Conservation (phyloP, 2,797 vertebrate genomes). For the Parambassis ranga region DNA sequence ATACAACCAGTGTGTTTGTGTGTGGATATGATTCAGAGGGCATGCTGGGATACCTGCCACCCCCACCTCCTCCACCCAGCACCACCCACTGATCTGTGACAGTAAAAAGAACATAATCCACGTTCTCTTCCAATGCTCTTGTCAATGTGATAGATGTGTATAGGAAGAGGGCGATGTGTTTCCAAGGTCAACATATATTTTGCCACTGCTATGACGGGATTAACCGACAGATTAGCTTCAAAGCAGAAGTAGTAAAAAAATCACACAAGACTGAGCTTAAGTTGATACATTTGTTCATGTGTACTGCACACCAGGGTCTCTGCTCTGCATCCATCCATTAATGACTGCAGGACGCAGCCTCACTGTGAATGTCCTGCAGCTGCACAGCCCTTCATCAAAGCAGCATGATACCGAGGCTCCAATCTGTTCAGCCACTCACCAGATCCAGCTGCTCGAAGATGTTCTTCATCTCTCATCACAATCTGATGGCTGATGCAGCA, state of each 20-base stretch:
- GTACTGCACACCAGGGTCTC: background rate
- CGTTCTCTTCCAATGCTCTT: background rate
- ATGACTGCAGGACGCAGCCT: too few species aligned
- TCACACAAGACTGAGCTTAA: background rate
- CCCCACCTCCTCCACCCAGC: background rate
- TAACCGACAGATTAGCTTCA: constrained; percentile 34
- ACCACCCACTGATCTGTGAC: background rate
- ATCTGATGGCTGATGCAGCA: too few species aligned
- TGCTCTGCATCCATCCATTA: background rate
- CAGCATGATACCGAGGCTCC: too few species aligned
- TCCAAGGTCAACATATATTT: constrained; percentile 28
- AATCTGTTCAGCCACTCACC: too few species aligned
- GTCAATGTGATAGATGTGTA: background rate
- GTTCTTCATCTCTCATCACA: too few species aligned
- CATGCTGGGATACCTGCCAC: background rate
- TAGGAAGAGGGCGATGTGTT: background rate
- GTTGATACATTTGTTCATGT: background rate
- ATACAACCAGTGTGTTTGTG: background rate
- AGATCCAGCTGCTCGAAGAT: too few species aligned
- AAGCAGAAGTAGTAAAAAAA: constrained; percentile 13
- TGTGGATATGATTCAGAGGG: background rate
- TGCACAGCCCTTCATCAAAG: too few species aligned
- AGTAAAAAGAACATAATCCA: background rate
- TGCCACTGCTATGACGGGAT: constrained; percentile 37
- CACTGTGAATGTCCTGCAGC: background rate